Evolutionary conservation across 2,888 invertebrate species (phyloP), one percentile per base, ranked within the genome.

Genomic region (Adineta ricciae): DNA sequence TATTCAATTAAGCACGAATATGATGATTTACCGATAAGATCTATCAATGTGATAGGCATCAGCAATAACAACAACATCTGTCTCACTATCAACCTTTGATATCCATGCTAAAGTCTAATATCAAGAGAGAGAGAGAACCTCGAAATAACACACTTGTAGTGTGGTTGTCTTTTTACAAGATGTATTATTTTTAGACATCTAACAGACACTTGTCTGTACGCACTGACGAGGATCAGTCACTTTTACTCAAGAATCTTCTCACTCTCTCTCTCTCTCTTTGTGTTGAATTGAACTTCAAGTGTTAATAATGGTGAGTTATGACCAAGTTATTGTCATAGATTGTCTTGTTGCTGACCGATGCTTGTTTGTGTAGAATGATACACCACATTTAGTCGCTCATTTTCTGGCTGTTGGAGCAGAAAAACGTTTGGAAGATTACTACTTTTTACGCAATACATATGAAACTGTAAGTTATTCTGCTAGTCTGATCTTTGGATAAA

Each of bases 1-100:
- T 64, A 64, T 64, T 64, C 64, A 64, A 64, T 64, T 64, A 64
- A 64, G 64, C 64, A 64, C 64, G 32, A 7, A 64, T 64, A 64
- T 64, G 64, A 64, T 64, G 32, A 64, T 64, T 64, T 64, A 32
- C 32, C 64, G 64, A 64, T 64, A 64, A 16, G 32, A 64, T 32
- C 64, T 64, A 64, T 64, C 64, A 64, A 16, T 14, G 11, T 27
- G 36, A 64, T 32, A 64, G 64, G 32, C 32, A 64, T 14, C 19
- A 27, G 19, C 32, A 64, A 64, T 64, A 64, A 64, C 64, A 64
- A 64, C 64, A 64, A 64, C 64, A 64, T 64, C 64, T 64, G 64
- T 64, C 64, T 64, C 64, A 32, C 32, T 64, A 19, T 64, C 64
- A 64, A 16, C 36, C 32, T 64, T 64, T 32, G 32, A 64, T 64